Percentiles rank a stretch among this genome's conserved stretches.
phyloP scores from a whole-genome alignment of 2,113 vertebrate genomes.

The Columbina picui region DNA sequence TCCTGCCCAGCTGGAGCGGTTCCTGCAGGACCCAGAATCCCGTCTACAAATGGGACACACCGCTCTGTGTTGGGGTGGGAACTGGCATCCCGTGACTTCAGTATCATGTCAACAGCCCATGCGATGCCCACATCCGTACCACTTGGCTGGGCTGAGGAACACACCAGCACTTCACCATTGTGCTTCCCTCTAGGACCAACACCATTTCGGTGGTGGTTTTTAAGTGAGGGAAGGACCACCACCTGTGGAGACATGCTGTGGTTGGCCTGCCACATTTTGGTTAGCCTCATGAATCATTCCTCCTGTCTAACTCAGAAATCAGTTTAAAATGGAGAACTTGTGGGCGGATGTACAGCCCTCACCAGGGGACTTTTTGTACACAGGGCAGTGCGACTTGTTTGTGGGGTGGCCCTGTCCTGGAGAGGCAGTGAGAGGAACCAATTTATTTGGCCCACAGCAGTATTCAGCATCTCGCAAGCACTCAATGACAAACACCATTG shows the following conservation, averaged over 20 bases:
- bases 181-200: rapidly evolving
- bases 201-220: rapidly evolving
- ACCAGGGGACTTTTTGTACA: not conserved
- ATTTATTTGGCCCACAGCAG: not conserved
- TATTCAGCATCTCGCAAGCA: rapidly evolving
- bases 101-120: rapidly evolving
- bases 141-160: not conserved
- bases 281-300: rapidly evolving
- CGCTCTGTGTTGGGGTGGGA: rapidly evolving
- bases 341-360: not conserved
- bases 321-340: not conserved
- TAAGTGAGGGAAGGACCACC: rapidly evolving
- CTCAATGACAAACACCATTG: rapidly evolving
- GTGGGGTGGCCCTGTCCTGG: rapidly evolving
- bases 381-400: not conserved
- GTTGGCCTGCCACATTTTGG: not conserved
- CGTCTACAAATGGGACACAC: not conserved
- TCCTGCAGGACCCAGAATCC: not conserved
- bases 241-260: rapidly evolving
- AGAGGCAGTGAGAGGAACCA: not conserved
- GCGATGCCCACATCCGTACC: rapidly evolving
- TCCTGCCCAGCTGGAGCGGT: rapidly evolving
- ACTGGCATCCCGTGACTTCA: rapidly evolving
- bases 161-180: rapidly evolving
- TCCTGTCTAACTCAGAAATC: not conserved